Base-by-base conservation (phyloP, 2,888 invertebrate genomes). In the Ferdinandea cuprea region DNA sequence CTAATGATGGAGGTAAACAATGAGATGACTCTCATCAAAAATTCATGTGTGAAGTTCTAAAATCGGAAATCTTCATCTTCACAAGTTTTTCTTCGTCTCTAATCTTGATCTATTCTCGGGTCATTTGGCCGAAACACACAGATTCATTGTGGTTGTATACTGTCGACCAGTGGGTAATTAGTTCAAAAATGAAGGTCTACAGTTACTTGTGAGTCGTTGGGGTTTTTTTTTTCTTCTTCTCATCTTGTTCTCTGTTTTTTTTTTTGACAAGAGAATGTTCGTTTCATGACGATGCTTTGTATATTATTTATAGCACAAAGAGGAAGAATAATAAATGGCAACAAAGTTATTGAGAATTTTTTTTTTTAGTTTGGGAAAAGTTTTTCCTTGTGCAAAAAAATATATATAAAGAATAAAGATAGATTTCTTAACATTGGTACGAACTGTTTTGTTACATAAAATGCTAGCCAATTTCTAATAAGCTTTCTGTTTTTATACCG, bases 111-210 rank as follows among this genome's bases (percentile, higher is more conserved):
- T 54, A 48, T 73, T 63, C 58, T 69, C 19, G 48, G 63, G 37
- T 25, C 50, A 37, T 68, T 68, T 66, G 63, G 50, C 76, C 80
- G 37, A 80, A 56, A 48, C 56, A 72, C 9, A 58, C 37, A 46
- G 21, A 66, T 37, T 56, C 56, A 35, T 58, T 66, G 66, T 50
- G 5, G n/a, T 5, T 25, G 25, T 25, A 5, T n/a, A 66, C 71
- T 77, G 54, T 81, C 59, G 71, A 71, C 71, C 71, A 81, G 59
- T 71, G 46, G 66, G 77, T 71, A 81, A 72, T 81, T 81, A 77
- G 81, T 81, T 72, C 71, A 73, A 61, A 73, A 61, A 50, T 50
- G 21, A 32, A n/a, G 54, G 32, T 52, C 63, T 42, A 79, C 78
- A 54, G 79, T 79, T 73, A 56, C 56, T 28, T 19, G n/a, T n/a